Conservation (phyloP, 2,113 vertebrate genomes). For the Bombycilla garrulus region DNA sequence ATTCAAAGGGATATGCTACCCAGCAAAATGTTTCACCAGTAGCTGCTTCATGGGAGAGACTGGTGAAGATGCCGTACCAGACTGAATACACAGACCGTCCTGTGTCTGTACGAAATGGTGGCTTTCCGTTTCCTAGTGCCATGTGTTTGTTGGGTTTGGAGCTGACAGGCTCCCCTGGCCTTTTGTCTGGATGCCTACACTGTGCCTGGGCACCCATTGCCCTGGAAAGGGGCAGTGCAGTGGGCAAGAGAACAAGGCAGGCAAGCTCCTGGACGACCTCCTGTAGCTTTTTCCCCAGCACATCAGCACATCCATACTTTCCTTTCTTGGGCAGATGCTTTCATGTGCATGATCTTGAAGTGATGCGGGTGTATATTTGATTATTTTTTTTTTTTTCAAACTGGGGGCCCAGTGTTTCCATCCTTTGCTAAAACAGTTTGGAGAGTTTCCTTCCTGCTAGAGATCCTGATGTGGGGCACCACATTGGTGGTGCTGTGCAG, state of each 20-base stretch:
- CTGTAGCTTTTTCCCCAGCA: background rate
- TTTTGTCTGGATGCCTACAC: accelerated
- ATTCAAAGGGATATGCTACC: background rate
- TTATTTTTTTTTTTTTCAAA: background rate
- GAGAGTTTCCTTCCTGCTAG: background rate
- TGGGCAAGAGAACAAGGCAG: background rate
- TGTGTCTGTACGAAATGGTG: background rate
- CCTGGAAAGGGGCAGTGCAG: background rate
- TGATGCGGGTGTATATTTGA: background rate
- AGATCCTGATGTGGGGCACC: background rate
- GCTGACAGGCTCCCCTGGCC: background rate
- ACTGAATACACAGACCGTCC: background rate
- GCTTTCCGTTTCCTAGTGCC: background rate
- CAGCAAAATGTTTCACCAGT: background rate
- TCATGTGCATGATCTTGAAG: background rate
- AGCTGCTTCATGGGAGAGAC: background rate
- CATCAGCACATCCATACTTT: background rate
- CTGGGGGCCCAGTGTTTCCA: background rate
- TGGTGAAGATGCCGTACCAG: background rate
- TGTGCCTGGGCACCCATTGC: background rate
- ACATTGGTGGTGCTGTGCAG: background rate
- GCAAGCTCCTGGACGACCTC: background rate
- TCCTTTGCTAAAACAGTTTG: background rate
- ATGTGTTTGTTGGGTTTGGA: background rate
- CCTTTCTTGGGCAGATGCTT: background rate